Evolutionary conservation across 1,140 invertebrate species (phyloP).

Genomic region (Drosophila nikananu): DNA sequence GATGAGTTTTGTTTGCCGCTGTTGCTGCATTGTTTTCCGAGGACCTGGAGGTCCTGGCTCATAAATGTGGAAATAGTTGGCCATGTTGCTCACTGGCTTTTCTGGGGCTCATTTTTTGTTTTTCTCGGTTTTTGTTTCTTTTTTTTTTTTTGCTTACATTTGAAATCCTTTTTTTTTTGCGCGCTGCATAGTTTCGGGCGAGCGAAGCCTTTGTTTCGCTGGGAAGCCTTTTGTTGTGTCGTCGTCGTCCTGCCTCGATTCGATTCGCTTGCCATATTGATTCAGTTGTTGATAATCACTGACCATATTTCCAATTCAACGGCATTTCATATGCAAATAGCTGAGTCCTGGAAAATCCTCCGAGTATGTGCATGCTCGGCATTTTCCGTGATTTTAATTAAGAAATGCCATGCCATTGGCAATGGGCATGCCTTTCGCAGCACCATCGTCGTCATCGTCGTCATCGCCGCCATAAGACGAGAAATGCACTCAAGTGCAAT

Average conservation of each 20-base stretch:
- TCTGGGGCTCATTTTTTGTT: slow-evolving; percentile 7
- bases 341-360: slow-evolving; percentile 8
- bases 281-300: slow-evolving; percentile 57
- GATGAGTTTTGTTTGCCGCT: slow-evolving; percentile 64
- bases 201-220: slow-evolving; percentile 39
- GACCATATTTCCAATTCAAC: slow-evolving; percentile 62
- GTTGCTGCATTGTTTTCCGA: slow-evolving; percentile 43
- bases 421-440: slow-evolving; percentile 32
- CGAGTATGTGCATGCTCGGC: slow-evolving; percentile 18
- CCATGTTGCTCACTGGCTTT: slow-evolving; percentile 53
- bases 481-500: slow-evolving; percentile 77
- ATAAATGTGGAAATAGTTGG: slow-evolving; percentile 81
- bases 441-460: background rate
- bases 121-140: slow-evolving; percentile 24
- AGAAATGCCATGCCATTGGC: slow-evolving; percentile 63
- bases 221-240: slow-evolving; percentile 24
- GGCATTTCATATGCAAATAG: slow-evolving; percentile 60
- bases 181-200: slow-evolving; percentile 56
- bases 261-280: slow-evolving; percentile 39
- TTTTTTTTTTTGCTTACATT: slow-evolving; percentile 7
- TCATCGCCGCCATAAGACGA: slow-evolving; percentile 24
- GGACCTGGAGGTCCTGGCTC: slow-evolving; percentile 55
- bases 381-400: slow-evolving; percentile 76
- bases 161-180: slow-evolving; percentile 49
- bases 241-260: slow-evolving; percentile 1